phyloP scores from a whole-genome alignment of 2,888 invertebrate species.

The Corbicula japonica region DNA sequence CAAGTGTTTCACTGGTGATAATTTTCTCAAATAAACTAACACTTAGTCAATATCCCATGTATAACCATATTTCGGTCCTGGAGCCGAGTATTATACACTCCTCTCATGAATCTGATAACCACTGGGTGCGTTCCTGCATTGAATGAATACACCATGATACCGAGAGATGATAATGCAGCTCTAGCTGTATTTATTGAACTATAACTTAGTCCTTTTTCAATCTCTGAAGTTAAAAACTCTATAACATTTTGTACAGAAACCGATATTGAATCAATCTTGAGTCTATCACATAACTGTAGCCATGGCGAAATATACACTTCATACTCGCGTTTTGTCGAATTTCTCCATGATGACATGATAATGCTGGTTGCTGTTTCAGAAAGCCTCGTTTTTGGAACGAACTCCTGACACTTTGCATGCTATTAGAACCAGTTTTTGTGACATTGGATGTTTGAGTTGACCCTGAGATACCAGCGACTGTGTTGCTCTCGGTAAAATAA shows the following conservation, averaged over 20 bases:
- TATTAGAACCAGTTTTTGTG: conserved; percentile 34
- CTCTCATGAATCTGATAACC: conserved; percentile 5
- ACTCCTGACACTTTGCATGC: conserved; percentile 50
- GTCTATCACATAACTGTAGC: conserved; percentile 24
- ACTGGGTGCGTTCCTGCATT: neutral
- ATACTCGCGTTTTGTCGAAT: conserved; percentile 32
- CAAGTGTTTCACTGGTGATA: conserved; percentile 1
- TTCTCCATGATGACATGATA: conserved; percentile 51
- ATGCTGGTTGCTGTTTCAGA: conserved; percentile 26
- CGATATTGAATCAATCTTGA: conserved; percentile 17
- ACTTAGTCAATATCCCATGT: conserved; percentile 6
- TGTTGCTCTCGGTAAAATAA: conserved; percentile 21
- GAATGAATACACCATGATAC: neutral
- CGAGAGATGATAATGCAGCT: conserved; percentile 30
- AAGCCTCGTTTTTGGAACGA: conserved; percentile 33
- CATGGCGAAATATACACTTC: conserved; percentile 29
- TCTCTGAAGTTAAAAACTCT: conserved; percentile 26
- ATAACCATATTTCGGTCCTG: neutral
- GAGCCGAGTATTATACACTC: neutral
- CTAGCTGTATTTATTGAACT: conserved; percentile 39
- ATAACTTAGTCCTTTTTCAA: conserved; percentile 27
- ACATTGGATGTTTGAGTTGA: conserved; percentile 17
- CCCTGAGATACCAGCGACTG: neutral
- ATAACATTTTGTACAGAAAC: conserved; percentile 17
- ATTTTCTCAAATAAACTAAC: neutral